Percentiles rank a stretch among this genome's conserved stretches.
These are phyloP conservation scores for Canis aureus DNA, from an alignment of 2,113 vertebrate species.

Conservation along the genomic window DNA sequence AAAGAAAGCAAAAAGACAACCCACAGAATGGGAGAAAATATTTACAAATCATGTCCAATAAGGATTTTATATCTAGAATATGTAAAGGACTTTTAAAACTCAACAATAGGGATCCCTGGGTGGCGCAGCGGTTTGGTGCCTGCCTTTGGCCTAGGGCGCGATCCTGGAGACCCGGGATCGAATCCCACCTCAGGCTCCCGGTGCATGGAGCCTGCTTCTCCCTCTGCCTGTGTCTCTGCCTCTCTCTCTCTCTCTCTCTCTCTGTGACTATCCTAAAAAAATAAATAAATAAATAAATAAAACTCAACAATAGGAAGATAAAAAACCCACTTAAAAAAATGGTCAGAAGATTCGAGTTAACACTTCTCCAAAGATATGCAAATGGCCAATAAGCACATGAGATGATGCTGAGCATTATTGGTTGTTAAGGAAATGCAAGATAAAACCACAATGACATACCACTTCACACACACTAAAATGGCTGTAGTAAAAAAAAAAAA, in stretches of 20 bases:
- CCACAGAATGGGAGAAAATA: slow-evolving; percentile 22
- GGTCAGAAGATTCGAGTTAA: slow-evolving; percentile 1
- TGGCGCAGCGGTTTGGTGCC: too few species aligned
- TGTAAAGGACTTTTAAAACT: neutral
- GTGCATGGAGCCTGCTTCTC: too few species aligned
- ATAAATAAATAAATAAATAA: too few species aligned
- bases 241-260: too few species aligned
- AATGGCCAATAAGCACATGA: neutral
- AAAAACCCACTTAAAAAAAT: neutral
- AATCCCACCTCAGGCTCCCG: too few species aligned
- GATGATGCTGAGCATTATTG: neutral
- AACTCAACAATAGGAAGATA: neutral
- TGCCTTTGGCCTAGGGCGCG: too few species aligned
- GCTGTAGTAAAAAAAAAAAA: neutral
- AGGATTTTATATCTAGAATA: neutral
- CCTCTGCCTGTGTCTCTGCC: too few species aligned
- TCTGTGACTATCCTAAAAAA: too few species aligned
- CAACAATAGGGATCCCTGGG: neutral
- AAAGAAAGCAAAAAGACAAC: neutral
- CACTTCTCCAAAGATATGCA: neutral
- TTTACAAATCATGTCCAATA: neutral
- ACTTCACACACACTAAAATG: neutral
- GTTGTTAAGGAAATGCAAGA: neutral
- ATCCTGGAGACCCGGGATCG: too few species aligned
- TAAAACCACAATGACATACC: neutral